Evolutionary conservation across 2,113 vertebrate genomes (phyloP), one percentile per base, ranked within the genome.

Genomic region (Mus spicilegus): DNA sequence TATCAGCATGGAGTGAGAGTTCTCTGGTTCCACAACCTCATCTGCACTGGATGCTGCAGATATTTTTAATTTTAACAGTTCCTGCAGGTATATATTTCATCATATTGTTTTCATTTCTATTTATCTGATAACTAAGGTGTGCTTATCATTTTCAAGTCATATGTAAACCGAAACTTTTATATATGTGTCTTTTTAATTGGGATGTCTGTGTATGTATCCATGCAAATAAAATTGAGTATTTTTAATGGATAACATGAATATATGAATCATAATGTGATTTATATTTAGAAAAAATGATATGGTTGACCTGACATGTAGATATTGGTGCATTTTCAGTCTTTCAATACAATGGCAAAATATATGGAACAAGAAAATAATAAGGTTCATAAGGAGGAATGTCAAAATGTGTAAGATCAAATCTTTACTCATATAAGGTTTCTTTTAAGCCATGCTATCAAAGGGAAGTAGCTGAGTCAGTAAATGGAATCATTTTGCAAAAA

Each of bases 381-480:
- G 69, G 10, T 1, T 92, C 1, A 91, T 69, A 78, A 67, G 51
- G 81, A 76, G 42, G 81, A 76, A 78, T 16, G n/a, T 82, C 3
- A n/a, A 69, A 92, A 39, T 49, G 1, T 46, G 6, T 46, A 90
- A 58, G 26, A 46, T 16, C 11, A 58, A 51, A 86, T 77, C 78
- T 22, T 90, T 61, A 61, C 4, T 91, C 89, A 89, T 51, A 39
- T 22, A 88, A 89, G 89, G 13, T 8, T 95, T 10, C 82, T 93
- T 72, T 69, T 89, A 95, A 85, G 20, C 17, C 36, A 93, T 8
- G 77, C 3, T 11, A 82, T 54, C 49, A 81, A 56, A 1, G 11
- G 16, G 75, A 36, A 20, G 92, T 58, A 94, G 19, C 46, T 54
- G 87, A 54, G 51, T 91, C 80, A 87, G 56, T 87, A 81, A 95